Evolutionary conservation across 92 coral and sea anemone species (phyloP), one percentile per base, ranked within the genome.

Genomic region (Paramuricea clavata): DNA sequence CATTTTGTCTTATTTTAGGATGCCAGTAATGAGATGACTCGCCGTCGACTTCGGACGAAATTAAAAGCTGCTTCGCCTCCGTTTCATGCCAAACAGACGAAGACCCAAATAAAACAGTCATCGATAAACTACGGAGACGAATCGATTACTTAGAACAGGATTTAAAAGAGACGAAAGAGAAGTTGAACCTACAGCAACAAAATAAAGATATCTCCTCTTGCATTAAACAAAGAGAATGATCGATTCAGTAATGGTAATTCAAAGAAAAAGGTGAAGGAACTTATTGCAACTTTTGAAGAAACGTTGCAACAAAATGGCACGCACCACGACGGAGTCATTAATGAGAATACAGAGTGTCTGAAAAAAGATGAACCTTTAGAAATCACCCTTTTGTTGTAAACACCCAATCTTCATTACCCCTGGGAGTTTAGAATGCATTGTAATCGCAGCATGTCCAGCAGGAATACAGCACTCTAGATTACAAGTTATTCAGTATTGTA

Each of bases 111-210:
- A 81, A 85, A 71, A 82, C 86, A 25, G 75, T 76, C 42, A 92
- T 95, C 22, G 69, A 88, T 9, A 89, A 93, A 82, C 95, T 95
- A 8, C 82, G 89, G 49, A 92, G 80, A 16, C 90, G 90, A 49
- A 81, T 92, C 9, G 85, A 73, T 27, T 87, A 85, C 12, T 78
- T 94, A 31, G 93, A 94, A 49, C 90, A 92, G 59, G 91, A 94
- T 68, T 50, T 95, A 7, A 88, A 83, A 21, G 84, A 94, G 2
- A 88, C 92, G 13, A 93, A 87, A 9, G 86, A 86, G 7, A 92
- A 88, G 26, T 87, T 95, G 28, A 87, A 92, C 41, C 54, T 86
- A 12, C 98, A 95, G 68, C 87, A 93, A 87, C 90, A 90, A 35
- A 83, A 65, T 33, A 65, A 65, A 30, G 39, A 65, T 41, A 12